phyloP scores from a whole-genome alignment of 1,140 invertebrate genomes.

The Camponotus pennsylvanicus region DNA sequence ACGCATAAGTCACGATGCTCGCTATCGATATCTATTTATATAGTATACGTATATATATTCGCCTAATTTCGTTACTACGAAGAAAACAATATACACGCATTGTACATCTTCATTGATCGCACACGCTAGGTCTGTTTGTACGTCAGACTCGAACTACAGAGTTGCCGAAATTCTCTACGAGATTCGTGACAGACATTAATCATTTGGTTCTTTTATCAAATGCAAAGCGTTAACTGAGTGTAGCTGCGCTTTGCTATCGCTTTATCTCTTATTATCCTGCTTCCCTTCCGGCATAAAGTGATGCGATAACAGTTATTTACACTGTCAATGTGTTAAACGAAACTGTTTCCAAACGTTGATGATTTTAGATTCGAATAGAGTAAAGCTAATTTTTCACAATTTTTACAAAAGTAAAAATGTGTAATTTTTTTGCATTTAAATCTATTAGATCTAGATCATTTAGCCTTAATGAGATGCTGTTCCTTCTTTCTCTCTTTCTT shows the following conservation, averaged over 20 bases:
- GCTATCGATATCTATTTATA: constrained; percentile 24
- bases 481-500: neutral
- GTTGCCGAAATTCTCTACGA: constrained; percentile 14
- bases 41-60: neutral
- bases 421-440: neutral
- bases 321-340: neutral
- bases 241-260: constrained; percentile 65
- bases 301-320: constrained; percentile 9
- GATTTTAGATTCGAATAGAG: neutral
- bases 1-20: constrained; percentile 49
- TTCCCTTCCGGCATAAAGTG: constrained; percentile 2
- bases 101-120: constrained; percentile 42
- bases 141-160: constrained; percentile 27
- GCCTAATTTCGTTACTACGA: constrained; percentile 1
- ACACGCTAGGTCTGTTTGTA: constrained; percentile 61
- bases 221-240: constrained; percentile 32
- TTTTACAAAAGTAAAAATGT: neutral
- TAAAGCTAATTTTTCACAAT: neutral
- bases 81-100: constrained; percentile 28
- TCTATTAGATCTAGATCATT: neutral
- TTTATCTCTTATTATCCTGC: constrained; percentile 52
- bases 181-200: constrained; percentile 27
- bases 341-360: neutral
- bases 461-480: neutral
- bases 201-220: constrained; percentile 31